Evolutionary conservation across 2,113 vertebrate genomes (phyloP).

Genomic region (Laticauda laticaudata): DNA sequence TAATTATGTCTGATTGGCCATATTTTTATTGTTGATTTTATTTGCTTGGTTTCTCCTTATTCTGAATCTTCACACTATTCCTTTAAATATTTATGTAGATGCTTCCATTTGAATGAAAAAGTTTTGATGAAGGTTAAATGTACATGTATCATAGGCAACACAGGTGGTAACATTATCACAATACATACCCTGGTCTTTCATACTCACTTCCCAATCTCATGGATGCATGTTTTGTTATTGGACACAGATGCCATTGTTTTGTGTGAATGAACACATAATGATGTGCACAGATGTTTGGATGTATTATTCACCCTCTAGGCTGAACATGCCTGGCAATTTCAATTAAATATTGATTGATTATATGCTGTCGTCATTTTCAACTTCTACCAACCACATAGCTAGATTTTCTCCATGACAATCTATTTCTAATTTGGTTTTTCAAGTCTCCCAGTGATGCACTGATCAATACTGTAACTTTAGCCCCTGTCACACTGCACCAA

Average conservation of each 20-base stretch:
- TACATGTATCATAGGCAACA: neutral
- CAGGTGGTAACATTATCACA: neutral
- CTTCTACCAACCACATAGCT: neutral
- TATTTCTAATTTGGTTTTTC: neutral
- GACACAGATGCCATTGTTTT: neutral
- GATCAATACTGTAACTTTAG: neutral
- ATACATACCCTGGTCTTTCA: neutral
- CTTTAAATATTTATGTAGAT: neutral
- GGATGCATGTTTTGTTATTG: neutral
- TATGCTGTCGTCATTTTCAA: neutral
- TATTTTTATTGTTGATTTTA: neutral
- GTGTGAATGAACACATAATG: neutral
- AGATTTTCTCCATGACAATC: neutral
- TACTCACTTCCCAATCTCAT: neutral
- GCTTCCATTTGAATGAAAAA: neutral
- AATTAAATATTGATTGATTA: neutral
- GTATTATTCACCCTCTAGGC: neutral
- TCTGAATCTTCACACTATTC: neutral
- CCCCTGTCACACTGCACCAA: too few species aligned
- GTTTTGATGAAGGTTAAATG: neutral
- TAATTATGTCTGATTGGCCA: neutral
- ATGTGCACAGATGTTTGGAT: neutral
- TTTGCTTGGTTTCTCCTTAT: neutral
- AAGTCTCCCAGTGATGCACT: neutral
- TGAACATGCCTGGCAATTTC: neutral